Evolutionary conservation across 2,888 invertebrate species (phyloP).

Genomic region (Gari tellinella): DNA sequence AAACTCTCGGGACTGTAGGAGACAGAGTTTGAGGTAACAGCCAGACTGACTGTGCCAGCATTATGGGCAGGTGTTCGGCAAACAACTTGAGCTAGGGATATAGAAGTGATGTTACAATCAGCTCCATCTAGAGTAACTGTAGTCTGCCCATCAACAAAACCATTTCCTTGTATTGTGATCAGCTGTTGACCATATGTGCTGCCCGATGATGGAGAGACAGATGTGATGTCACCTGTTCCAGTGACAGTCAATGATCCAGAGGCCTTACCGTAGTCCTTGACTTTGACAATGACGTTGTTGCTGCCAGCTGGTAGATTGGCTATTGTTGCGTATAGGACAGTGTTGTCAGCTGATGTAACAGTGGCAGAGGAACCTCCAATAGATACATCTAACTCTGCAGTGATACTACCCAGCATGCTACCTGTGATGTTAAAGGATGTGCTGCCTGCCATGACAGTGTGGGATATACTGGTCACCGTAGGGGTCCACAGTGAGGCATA

Average conservation of each 20-base stretch:
- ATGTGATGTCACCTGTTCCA: slow-evolving; percentile 37
- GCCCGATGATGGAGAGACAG: slow-evolving; percentile 54
- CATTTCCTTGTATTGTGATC: slow-evolving; percentile 63
- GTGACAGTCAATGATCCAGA: slow-evolving; percentile 38
- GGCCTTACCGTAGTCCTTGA: slow-evolving; percentile 56
- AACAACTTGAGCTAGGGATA: slow-evolving; percentile 52
- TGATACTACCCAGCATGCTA: slow-evolving; percentile 44
- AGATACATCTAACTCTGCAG: slow-evolving; percentile 52
- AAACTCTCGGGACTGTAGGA: slow-evolving; percentile 54
- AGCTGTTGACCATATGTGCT: slow-evolving; percentile 58
- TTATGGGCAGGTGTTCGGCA: slow-evolving; percentile 64
- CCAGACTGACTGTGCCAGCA: slow-evolving; percentile 52
- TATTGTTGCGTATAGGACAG: slow-evolving; percentile 61
- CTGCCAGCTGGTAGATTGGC: slow-evolving; percentile 66
- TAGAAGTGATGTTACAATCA: slow-evolving; percentile 54
- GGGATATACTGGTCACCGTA: slow-evolving; percentile 44
- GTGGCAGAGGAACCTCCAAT: slow-evolving; percentile 70
- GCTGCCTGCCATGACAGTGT: slow-evolving; percentile 48
- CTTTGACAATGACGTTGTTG: slow-evolving; percentile 59
- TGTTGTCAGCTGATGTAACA: slow-evolving; percentile 49
- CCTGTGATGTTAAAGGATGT: slow-evolving; percentile 65
- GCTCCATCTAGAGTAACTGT: slow-evolving; percentile 62
- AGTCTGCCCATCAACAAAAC: slow-evolving; percentile 65
- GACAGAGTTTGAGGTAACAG: slow-evolving; percentile 60
- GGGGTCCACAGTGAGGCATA: slow-evolving; percentile 64